Evolutionary conservation across 1,140 invertebrate genomes (phyloP).

Genomic region (Zeugodacus cucurbitae): DNA sequence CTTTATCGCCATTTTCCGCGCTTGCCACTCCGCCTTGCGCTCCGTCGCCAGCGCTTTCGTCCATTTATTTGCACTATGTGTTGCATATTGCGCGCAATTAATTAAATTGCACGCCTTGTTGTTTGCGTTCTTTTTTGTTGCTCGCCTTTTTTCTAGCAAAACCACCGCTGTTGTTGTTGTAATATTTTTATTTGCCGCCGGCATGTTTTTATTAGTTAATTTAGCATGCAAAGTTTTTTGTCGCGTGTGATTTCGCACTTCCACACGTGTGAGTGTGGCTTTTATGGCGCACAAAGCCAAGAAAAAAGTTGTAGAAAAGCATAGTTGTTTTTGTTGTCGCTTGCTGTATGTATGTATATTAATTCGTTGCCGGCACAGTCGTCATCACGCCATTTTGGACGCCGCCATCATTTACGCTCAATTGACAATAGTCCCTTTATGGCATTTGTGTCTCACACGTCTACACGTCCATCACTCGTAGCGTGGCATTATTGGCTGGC

Average conservation of each 20-base stretch:
- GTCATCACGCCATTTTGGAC: conserved; percentile 40
- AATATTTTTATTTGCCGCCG: conserved; percentile 19
- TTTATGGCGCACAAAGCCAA: neutral
- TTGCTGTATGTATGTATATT: neutral
- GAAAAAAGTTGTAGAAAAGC: neutral
- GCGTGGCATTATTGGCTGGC: neutral
- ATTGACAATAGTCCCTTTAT: conserved; percentile 31
- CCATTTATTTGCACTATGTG: conserved; percentile 22
- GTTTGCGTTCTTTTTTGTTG: neutral
- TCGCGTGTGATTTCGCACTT: neutral
- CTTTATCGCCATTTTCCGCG: neutral
- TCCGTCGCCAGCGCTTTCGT: neutral
- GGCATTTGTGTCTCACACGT: neutral
- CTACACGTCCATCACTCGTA: neutral
- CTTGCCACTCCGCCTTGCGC: neutral
- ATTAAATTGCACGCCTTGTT: conserved; percentile 37
- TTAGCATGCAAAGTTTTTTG: conserved; percentile 11
- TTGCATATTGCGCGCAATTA: conserved; percentile 34
- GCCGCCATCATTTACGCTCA: conserved; percentile 38
- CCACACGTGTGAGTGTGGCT: neutral
- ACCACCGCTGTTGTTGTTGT: neutral
- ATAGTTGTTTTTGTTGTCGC: neutral
- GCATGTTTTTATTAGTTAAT: conserved; percentile 36
- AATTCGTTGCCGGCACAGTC: neutral
- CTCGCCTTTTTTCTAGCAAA: neutral